Evolutionary conservation across 2,888 invertebrate genomes (phyloP).

Genomic region (Andrena fulva): DNA sequence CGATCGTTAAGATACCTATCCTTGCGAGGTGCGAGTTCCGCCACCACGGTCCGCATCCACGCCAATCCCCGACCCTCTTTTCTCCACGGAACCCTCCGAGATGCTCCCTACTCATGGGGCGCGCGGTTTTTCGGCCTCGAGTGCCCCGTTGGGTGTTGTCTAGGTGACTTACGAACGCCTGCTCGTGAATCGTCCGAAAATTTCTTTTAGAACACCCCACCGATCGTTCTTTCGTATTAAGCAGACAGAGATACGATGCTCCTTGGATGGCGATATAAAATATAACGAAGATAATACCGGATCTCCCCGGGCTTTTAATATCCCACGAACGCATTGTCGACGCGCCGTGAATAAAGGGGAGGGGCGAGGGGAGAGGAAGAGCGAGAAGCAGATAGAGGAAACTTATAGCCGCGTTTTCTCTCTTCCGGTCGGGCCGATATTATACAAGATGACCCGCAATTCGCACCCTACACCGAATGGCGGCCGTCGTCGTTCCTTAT

Average conservation of each 20-base stretch:
- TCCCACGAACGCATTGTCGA: slow-evolving; percentile 27
- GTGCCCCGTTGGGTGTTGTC: slow-evolving; percentile 45
- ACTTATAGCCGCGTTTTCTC: slow-evolving; percentile 6
- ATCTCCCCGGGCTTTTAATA: slow-evolving; percentile 27
- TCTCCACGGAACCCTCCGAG: slow-evolving; percentile 59
- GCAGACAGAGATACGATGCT: not conserved
- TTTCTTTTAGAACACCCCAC: not conserved
- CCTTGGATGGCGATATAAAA: slow-evolving; percentile 29
- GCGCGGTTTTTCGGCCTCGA: slow-evolving; percentile 62
- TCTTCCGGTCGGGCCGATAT: slow-evolving; percentile 30
- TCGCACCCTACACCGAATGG: slow-evolving; percentile 56
- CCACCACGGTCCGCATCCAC: slow-evolving; percentile 41
- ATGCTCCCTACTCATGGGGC: slow-evolving; percentile 68
- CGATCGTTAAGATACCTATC: slow-evolving; percentile 82
- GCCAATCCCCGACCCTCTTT: not conserved
- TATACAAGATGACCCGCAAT: slow-evolving; percentile 57
- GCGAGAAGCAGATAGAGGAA: slow-evolving; percentile 9
- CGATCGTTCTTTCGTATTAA: not conserved
- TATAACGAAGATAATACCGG: slow-evolving; percentile 41
- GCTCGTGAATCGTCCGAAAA: slow-evolving; percentile 34
- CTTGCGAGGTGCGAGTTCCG: slow-evolving; percentile 71
- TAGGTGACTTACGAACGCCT: slow-evolving; percentile 49
- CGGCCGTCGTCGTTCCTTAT: slow-evolving; percentile 68
- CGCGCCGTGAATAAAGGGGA: slow-evolving; percentile 5
- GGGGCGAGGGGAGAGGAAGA: not conserved